Percentiles rank a stretch among this genome's conserved stretches.
Evolutionary conservation across 1,140 invertebrate genomes (phyloP).

Genomic region (Aphis craccivora): DNA sequence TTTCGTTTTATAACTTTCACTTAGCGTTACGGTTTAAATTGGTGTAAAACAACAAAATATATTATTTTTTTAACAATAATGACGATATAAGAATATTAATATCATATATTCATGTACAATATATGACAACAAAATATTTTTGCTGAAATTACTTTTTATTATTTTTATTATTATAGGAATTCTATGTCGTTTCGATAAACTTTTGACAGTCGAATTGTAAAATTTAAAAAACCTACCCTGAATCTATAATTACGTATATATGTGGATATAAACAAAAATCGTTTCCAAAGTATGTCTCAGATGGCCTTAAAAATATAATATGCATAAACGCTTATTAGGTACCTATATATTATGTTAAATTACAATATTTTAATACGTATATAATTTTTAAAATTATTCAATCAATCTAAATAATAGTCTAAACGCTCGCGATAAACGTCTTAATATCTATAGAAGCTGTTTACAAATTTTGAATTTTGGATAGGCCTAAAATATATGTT

Average conservation of each 20-base stretch:
- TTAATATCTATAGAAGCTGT: slow-evolving; percentile 51
- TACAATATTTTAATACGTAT: slow-evolving; percentile 53
- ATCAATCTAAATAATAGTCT: slow-evolving; percentile 55
- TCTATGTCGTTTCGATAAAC: slow-evolving; percentile 2
- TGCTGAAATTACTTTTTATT: neutral
- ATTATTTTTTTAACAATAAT: slow-evolving; percentile 38
- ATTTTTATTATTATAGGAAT: slow-evolving; percentile 7
- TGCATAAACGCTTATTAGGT: slow-evolving; percentile 27
- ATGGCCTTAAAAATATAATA: slow-evolving; percentile 48
- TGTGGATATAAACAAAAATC: slow-evolving; percentile 47
- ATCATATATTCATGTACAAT: slow-evolving; percentile 6
- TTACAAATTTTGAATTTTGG: slow-evolving; percentile 29
- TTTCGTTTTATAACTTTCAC: slow-evolving; percentile 44
- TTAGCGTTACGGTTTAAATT: slow-evolving; percentile 38
- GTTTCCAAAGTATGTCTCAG: neutral
- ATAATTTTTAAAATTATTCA: slow-evolving; percentile 48
- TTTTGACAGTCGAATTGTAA: slow-evolving; percentile 41
- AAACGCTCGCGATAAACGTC: slow-evolving; percentile 23
- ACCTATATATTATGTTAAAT: slow-evolving; percentile 30
- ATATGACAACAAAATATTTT: slow-evolving; percentile 17
- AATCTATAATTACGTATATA: slow-evolving; percentile 58
- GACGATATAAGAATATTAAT: slow-evolving; percentile 30
- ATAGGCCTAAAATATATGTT: slow-evolving; percentile 14
- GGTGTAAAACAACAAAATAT: slow-evolving; percentile 35
- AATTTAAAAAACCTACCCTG: slow-evolving; percentile 54